Evolutionary conservation across 2,113 vertebrate species (phyloP), one percentile per base, ranked within the genome.

Genomic region (Thunnus maccoyii): DNA sequence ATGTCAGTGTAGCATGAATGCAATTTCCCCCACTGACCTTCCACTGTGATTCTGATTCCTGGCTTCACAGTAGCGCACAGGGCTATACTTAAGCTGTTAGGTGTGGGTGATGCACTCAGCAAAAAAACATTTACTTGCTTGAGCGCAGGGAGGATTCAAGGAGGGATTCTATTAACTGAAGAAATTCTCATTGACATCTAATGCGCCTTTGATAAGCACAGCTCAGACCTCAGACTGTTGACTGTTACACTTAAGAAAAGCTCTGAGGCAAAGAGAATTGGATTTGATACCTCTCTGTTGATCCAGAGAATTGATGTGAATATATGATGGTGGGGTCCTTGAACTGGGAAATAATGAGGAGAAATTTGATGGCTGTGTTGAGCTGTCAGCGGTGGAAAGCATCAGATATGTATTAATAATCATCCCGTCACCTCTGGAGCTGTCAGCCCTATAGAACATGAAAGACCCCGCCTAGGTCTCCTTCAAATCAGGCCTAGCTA

Each of bases 331-430:
- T 63, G 22, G 66, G 82, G 73, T 86, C 67, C 82, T 91, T 84
- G 72, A 89, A 87, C 72, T 72, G 44, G 79, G 67, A 85, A 81
- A 90, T 93, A 92, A 93, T 90, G 91, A 90, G 80, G 68, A 57
- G 76, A 41, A 58, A 78, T 78, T 56, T 71, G 69, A 86, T 57
- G 76, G 71, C 81, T 57, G 46, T 76, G 78, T 86, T 80, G 71
- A 77, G 83, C 78, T 91, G 88, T 90, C 91, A 84, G 79, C 54
- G 18, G 18, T 50, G 75, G 75, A 86, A 82, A 61, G 58, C 74
- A 77, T 92, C 87, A 74, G 77, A 89, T 67, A 68, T 52, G 63
- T 83, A 87, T 91, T 91, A 89, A 92, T 91, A 92, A 91, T 90
- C 80, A 84, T 74, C 71, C 77, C 76, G 48, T 85, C 89, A 86